A percentile compares a stretch with the other conserved stretches of the same genome.
Conservation (phyloP, 1,140 invertebrate species). For the Nasonia longicornis region DNA sequence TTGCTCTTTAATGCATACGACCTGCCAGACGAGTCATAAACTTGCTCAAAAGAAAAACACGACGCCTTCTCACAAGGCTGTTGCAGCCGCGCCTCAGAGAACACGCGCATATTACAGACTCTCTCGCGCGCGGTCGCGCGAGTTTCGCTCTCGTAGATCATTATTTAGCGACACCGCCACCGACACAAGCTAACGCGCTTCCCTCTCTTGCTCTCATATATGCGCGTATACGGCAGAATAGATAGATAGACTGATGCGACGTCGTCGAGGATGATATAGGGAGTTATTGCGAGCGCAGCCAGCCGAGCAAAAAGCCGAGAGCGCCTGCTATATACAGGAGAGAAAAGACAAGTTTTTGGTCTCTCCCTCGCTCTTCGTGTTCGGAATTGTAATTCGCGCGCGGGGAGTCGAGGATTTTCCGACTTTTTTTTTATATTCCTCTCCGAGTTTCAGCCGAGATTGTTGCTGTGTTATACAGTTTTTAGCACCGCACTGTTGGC, state of each 20-base stretch:
- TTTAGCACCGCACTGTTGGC: not conserved
- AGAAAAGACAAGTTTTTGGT: not conserved
- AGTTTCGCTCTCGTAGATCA: slow-evolving; percentile 58
- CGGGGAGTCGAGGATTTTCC: not conserved
- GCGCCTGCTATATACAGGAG: not conserved
- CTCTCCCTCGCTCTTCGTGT: no score
- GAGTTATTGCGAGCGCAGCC: not conserved
- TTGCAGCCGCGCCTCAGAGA: not conserved
- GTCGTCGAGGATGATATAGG: slow-evolving; percentile 6
- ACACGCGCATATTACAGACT: slow-evolving; percentile 10
- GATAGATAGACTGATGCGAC: slow-evolving; percentile 25
- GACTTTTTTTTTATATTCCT: not conserved
- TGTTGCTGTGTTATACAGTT: not conserved
- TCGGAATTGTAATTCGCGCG: no score
- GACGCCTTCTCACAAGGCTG: not conserved
- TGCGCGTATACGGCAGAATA: slow-evolving; percentile 12
- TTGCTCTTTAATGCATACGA: slow-evolving; percentile 25
- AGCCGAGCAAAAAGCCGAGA: not conserved
- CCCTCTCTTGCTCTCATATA: slow-evolving; percentile 1
- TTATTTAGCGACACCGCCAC: slow-evolving; percentile 59
- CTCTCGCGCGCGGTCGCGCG: not conserved
- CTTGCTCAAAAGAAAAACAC: slow-evolving; percentile 26
- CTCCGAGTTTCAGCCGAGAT: not conserved
- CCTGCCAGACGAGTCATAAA: slow-evolving; percentile 26
- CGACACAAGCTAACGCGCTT: not conserved